Conservation (phyloP, 2,888 invertebrate genomes). For the Alloplasta piceator region DNA sequence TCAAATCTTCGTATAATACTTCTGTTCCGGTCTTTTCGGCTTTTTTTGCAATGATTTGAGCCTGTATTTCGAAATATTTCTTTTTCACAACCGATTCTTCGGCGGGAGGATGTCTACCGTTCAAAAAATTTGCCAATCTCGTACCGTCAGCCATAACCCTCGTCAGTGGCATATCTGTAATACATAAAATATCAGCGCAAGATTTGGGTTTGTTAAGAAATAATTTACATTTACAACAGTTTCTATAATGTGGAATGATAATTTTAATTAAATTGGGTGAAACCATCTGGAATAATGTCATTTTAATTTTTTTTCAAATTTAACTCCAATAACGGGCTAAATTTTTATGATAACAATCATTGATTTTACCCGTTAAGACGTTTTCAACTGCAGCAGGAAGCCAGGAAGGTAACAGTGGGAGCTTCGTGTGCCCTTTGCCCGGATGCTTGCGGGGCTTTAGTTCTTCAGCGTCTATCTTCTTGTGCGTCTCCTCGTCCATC, state of each 20-base stretch:
- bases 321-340: too few relatives aligned
- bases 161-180: slow-evolving; percentile 80
- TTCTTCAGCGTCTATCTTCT: slow-evolving; percentile 84
- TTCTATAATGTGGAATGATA: too few relatives aligned
- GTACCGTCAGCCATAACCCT: slow-evolving; percentile 85
- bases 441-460: slow-evolving; percentile 90
- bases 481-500: slow-evolving; percentile 84
- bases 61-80: slow-evolving; percentile 81
- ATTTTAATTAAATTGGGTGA: too few relatives aligned
- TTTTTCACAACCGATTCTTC: slow-evolving; percentile 85
- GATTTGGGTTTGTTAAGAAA: not conserved
- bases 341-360: too few relatives aligned
- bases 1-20: slow-evolving; percentile 81
- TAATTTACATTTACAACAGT: too few relatives aligned
- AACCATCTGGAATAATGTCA: too few relatives aligned
- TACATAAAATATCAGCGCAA: slow-evolving; percentile 8
- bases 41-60: not conserved
- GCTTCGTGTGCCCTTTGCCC: slow-evolving; percentile 86
- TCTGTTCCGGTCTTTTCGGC: slow-evolving; percentile 71
- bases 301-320: too few relatives aligned
- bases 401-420: slow-evolving; percentile 86
- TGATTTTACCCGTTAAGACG: slow-evolving; percentile 83
- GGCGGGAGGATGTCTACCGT: slow-evolving; percentile 87
- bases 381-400: slow-evolving; percentile 86
- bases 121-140: slow-evolving; percentile 86